Evolutionary conservation across 2,113 vertebrate genomes (phyloP).

Genomic region (Lethenteron camtschaticum): DNA sequence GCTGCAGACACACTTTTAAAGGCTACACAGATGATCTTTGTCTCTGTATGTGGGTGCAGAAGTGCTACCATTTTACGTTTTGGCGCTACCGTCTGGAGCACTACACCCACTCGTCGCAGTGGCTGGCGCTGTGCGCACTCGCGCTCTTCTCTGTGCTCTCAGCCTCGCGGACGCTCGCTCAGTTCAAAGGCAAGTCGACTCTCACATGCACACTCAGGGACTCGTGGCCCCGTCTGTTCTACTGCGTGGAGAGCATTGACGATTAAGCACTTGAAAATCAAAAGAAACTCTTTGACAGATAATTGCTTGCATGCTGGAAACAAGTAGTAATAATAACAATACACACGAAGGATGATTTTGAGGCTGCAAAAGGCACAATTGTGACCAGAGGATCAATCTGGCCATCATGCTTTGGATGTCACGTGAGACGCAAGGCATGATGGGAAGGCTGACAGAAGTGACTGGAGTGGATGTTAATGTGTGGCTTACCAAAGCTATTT

Average conservation of each 20-base stretch:
- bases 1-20: too few species aligned
- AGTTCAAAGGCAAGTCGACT: constrained; percentile 52
- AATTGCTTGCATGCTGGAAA: neutral
- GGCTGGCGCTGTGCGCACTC: constrained; percentile 58
- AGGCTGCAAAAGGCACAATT: neutral
- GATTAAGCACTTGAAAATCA: neutral
- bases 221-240: neutral
- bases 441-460: too few species aligned
- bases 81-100: constrained; percentile 80
- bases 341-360: neutral
- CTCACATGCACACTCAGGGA: neutral
- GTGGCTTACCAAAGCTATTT: too few species aligned
- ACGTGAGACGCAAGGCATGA: too few species aligned
- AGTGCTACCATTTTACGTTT: constrained; percentile 95
- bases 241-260: neutral
- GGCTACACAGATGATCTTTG: constrained; percentile 7
- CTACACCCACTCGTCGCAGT: constrained; percentile 79
- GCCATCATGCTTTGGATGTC: too few species aligned
- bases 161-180: constrained; percentile 64
- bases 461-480: too few species aligned
- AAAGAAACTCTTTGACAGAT: neutral
- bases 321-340: neutral
- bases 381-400: too few species aligned
- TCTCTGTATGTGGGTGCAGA: constrained; percentile 26
- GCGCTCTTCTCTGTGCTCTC: constrained; percentile 54